Conservation (phyloP, 2,797 vertebrate species). For the Peromyscus attwateri region DNA sequence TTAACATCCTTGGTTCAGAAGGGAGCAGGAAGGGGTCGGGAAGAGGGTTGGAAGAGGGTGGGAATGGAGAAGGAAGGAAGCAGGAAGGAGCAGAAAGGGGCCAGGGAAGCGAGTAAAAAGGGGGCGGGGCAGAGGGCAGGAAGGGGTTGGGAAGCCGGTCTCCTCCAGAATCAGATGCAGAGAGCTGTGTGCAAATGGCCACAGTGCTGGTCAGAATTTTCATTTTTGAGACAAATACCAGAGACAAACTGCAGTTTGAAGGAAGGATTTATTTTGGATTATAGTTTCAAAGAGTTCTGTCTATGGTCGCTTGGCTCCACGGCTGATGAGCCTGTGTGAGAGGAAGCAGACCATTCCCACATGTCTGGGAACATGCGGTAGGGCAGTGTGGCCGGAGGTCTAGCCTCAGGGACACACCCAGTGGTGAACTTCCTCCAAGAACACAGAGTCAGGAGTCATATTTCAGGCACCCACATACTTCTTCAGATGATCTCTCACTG, state of each 20-base stretch:
- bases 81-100: too few relatives aligned
- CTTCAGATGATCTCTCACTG: background rate
- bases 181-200: background rate
- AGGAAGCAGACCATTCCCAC: background rate
- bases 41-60: fast-evolving
- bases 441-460: background rate
- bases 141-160: too few relatives aligned
- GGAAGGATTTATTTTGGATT: background rate
- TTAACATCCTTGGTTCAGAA: background rate
- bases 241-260: background rate
- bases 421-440: background rate
- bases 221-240: background rate
- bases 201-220: background rate
- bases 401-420: background rate
- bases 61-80: background rate
- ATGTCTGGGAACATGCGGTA: background rate
- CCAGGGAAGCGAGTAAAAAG: too few relatives aligned
- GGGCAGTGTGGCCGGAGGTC: too few relatives aligned
- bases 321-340: background rate
- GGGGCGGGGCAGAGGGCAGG: background rate
- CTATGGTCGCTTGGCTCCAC: background rate
- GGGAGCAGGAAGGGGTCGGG: background rate
- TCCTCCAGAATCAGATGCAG: background rate
- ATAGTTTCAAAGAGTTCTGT: background rate
- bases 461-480: background rate